Evolutionary conservation across 1,140 invertebrate genomes (phyloP).

Genomic region (Adelges cooleyi): DNA sequence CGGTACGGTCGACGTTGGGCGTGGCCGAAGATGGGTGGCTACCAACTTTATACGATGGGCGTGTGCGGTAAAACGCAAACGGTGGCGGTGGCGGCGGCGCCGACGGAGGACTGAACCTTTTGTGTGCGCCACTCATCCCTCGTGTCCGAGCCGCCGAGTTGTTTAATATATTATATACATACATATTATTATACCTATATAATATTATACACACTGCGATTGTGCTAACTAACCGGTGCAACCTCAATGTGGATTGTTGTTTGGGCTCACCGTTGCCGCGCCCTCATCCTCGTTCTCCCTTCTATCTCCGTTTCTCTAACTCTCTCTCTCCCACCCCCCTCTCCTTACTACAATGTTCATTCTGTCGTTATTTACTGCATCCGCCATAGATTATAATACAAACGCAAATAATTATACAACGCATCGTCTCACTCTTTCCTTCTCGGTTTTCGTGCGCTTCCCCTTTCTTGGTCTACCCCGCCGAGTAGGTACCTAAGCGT

Average conservation of each 20-base stretch:
- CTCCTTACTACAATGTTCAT: background rate
- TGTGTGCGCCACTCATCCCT: background rate
- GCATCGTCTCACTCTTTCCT: background rate
- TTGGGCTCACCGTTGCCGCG: background rate
- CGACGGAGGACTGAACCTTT: background rate
- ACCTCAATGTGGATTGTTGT: constrained; percentile 16
- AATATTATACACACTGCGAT: background rate
- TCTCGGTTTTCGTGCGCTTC: background rate
- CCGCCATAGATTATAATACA: constrained; percentile 1
- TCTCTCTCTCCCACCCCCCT: background rate
- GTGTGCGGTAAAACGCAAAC: constrained; percentile 10
- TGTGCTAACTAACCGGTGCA: constrained; percentile 11
- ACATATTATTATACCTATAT: too few relatives aligned
- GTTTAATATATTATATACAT: too few relatives aligned
- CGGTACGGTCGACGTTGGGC: background rate
- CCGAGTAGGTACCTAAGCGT: too few relatives aligned
- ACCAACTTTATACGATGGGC: background rate
- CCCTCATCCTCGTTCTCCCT: background rate
- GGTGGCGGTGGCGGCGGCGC: background rate
- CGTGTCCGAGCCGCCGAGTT: constrained; percentile 1
- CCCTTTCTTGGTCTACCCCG: background rate
- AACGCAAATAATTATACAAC: constrained; percentile 25
- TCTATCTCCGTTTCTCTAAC: background rate
- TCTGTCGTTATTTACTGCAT: background rate
- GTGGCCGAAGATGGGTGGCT: background rate